Evolutionary conservation across 2,888 invertebrate genomes (phyloP), one percentile per base, ranked within the genome.

Genomic region (Cheilosia urbana): DNA sequence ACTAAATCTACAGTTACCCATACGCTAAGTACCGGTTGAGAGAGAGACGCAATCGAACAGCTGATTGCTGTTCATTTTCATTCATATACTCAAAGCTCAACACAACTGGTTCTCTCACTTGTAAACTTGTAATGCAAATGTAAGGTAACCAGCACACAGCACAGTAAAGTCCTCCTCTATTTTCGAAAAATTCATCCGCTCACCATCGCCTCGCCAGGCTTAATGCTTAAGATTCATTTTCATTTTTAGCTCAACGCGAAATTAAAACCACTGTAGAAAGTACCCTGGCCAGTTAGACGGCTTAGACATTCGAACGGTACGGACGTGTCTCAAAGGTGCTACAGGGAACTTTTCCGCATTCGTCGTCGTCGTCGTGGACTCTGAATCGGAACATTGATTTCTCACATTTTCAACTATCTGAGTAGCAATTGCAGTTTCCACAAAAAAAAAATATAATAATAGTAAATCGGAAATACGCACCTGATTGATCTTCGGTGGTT

Each of bases 321-420:
- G 79, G 84, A 80, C 80, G 84, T 84, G 57, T 75, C 53, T 71
- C 42, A 63, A 69, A 69, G 84, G 84, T 84, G 84, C 84, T 84
- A 80, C n/a, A 71, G 75, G 34, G 45, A 75, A 65, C 53, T 75
- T 80, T 84, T 84, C 75, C 75, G 80, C 73, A 75, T 73, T 73
- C 72, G 65, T 71, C 63, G 65, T 53, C 53, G 53, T 73, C 17
- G 49, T 57, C 57, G 72, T 51, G 40, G 24, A 53, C 34, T 69
- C 27, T 19, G 11, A 53, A 53, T 72, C 47, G 53, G 37, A 71
- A 63, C 55, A 73, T 68, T 69, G 40, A 62, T 69, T 40, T 75
- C 42, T 63, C 63, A 58, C 24, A 45, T 57, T 42, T 69, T 19
- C 4, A 42, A 21, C 15, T 53, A n/a, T 62, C 30, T 24, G 19